These are phyloP conservation scores for Oncorhynchus gorbuscha DNA, from an alignment of 2,113 vertebrate genomes.

Conservation along the genomic window DNA sequence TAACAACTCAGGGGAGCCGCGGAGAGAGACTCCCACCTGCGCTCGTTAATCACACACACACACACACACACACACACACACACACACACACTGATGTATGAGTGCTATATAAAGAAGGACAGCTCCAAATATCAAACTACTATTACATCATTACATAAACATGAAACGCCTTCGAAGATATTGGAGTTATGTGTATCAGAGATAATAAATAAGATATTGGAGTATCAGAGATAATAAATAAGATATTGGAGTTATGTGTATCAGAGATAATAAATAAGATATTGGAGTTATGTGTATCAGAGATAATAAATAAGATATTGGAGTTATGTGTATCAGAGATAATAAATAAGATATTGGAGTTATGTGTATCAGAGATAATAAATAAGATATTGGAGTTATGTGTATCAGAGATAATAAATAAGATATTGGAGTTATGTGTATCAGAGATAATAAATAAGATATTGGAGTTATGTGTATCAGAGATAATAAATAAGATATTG, in stretches of 20 bases:
- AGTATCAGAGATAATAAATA: neutral
- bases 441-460: neutral
- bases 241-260: no score
- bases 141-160: constrained; percentile 38
- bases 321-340: neutral
- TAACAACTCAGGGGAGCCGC: no score
- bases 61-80: constrained; percentile 21
- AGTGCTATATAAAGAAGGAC: constrained; percentile 7
- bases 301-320: no score
- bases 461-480: no score
- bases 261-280: neutral
- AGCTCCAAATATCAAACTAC: constrained; percentile 36
- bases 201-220: no score
- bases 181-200: constrained; percentile 2
- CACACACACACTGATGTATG: constrained; percentile 24
- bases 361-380: neutral
- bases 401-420: neutral
- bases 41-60: no score
- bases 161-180: constrained; percentile 24
- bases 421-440: no score
- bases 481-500: no score
- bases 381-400: no score
- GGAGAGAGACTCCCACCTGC: no score
- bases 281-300: neutral
- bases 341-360: no score